phyloP scores from a whole-genome alignment of 2,113 vertebrate species.

The Bambusicola thoracicus region DNA sequence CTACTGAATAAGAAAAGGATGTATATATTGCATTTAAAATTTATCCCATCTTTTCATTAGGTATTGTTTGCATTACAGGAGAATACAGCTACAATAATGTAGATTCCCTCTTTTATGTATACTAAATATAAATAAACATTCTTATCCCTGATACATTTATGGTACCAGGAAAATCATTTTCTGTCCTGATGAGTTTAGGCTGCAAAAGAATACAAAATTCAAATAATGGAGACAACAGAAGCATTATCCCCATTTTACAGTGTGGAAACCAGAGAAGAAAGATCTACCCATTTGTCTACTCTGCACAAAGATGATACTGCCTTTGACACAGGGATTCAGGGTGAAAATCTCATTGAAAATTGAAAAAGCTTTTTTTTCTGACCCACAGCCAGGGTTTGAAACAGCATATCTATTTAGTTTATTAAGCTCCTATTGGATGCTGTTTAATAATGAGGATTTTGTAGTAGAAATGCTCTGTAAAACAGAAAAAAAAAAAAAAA shows the following conservation, averaged over 20 bases:
- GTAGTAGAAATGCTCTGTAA: not conserved
- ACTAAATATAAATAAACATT: not conserved
- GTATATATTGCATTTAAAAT: not conserved
- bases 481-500: constrained; percentile 29
- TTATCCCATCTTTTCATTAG: not conserved
- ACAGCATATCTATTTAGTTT: constrained; percentile 19
- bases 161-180: not conserved
- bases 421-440: not conserved
- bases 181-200: not conserved
- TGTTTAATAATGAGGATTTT: constrained; percentile 32
- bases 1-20: not conserved
- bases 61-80: not conserved
- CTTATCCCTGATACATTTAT: not conserved
- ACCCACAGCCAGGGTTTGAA: not conserved
- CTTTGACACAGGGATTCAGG: not conserved
- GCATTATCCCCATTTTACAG: not conserved
- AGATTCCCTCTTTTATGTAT: not conserved
- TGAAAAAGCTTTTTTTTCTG: not conserved
- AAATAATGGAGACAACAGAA: not conserved
- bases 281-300: not conserved
- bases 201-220: not conserved
- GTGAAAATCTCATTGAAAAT: not conserved
- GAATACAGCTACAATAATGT: not conserved
- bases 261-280: not conserved
- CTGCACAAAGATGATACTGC: not conserved